Evolutionary conservation across 1,140 invertebrate genomes (phyloP).

Genomic region (Drosophila triauraria): DNA sequence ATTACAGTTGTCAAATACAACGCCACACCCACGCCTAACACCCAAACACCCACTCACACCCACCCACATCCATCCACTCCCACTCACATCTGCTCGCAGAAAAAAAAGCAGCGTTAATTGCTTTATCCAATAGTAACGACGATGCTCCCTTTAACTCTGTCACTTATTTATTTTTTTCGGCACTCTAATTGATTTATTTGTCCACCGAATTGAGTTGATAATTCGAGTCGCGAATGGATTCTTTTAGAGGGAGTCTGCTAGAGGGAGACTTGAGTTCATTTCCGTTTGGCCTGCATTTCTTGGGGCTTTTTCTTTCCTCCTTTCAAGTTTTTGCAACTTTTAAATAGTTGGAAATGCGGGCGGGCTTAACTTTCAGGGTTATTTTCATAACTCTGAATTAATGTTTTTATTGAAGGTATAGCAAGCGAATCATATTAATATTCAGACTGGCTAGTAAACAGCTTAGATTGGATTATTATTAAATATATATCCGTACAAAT

Average conservation of each 20-base stretch:
- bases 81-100: background rate
- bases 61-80: conserved; percentile 16
- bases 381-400: background rate
- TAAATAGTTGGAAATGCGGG: conserved; percentile 19
- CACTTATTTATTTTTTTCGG: conserved; percentile 29
- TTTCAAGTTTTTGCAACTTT: conserved; percentile 30
- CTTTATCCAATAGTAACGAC: conserved; percentile 53
- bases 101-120: conserved; percentile 63
- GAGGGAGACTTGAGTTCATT: conserved; percentile 23
- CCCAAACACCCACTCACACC: conserved; percentile 14
- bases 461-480: background rate
- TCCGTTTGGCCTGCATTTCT: conserved; percentile 47
- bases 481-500: background rate
- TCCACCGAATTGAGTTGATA: conserved; percentile 64
- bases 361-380: background rate
- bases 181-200: conserved; percentile 60
- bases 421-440: too few relatives aligned
- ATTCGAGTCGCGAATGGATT: conserved; percentile 35
- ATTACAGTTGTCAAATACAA: conserved; percentile 78
- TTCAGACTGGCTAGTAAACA: background rate
- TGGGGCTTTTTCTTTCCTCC: background rate
- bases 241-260: background rate
- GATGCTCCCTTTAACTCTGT: conserved; percentile 25
- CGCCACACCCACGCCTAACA: conserved; percentile 17
- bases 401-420: too few relatives aligned